Evolutionary conservation across 2,113 vertebrate species (phyloP), one percentile per base, ranked within the genome.

Genomic region (Lates calcarifer): DNA sequence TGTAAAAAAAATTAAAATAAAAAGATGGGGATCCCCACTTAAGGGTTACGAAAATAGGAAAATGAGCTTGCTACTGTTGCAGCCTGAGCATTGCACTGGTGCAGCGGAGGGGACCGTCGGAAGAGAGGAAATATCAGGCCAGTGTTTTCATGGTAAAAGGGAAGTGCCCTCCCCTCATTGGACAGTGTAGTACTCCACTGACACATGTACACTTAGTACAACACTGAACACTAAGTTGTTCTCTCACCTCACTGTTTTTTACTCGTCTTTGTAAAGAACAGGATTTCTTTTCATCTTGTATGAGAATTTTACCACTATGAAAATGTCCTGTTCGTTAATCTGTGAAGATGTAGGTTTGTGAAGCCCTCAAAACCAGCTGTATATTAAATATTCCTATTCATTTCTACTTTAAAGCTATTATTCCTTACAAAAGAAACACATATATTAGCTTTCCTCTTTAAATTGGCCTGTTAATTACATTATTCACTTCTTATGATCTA

Each of bases 91-190:
- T 94, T 31, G 81, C 92, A 75, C 15, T 72, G 61, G 29, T 41
- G 79, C 65, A 26, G 81, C 73, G 4, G 56, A 5, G 53, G 57
- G 24, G 35, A 63, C 57, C 57, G 77, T 15, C 33, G 29, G 49
- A 71, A 24, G 84, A 84, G 82, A 89, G 87, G 88, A 89, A 82
- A 75, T 33, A 17, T 3, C 26, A 47, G 66, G 55, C n/a, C 57
- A 5, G 58, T 17, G 22, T 76, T 58, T 7, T 76, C 61, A 20
- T 1, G 63, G 26, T 33, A 11, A 74, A 72, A 53, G 67, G 89
- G 91, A 90, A 92, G 85, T 77, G 81, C 65, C 39, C 13, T 75
- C 43, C 47, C 10, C 81, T 87, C 33, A 91, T 89, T 89, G 90
- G 86, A 63, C 85, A 1, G 56, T 0, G 18, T 0, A 7, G 33